Evolutionary conservation across 2,797 vertebrate species (phyloP).

Genomic region (Psittacula derbiana): DNA sequence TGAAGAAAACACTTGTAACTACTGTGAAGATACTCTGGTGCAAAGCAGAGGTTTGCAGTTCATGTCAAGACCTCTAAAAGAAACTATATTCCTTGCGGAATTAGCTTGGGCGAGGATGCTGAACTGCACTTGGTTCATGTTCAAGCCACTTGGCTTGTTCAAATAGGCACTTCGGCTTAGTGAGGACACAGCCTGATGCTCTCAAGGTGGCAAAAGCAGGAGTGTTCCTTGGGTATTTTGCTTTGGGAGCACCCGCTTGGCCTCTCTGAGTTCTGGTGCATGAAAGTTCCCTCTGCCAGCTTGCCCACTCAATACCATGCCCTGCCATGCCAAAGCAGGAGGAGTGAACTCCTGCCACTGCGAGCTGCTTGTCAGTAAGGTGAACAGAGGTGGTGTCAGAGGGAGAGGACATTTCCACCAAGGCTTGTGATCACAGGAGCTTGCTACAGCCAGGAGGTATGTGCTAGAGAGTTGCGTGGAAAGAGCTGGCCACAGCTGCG

Average conservation of each 20-base stretch:
- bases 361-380: not conserved
- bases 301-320: too few species aligned
- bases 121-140: not conserved
- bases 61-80: not conserved
- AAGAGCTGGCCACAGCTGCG: not conserved
- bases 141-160: not conserved
- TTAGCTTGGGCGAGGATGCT: not conserved
- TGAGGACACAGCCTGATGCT: not conserved
- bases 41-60: not conserved
- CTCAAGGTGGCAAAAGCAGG: not conserved
- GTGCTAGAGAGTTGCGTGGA: not conserved
- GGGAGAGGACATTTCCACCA: accelerated
- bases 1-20: not conserved
- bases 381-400: not conserved
- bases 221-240: not conserved
- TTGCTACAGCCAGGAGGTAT: not conserved
- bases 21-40: not conserved
- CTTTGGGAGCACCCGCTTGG: not conserved
- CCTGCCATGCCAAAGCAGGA: accelerated
- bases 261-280: not conserved
- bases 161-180: not conserved
- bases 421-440: not conserved
- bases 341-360: not conserved
- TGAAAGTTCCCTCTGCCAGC: not conserved
- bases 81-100: not conserved